Percentiles rank a stretch among this genome's conserved stretches.
Evolutionary conservation across 2,113 vertebrate genomes (phyloP).

Genomic region (Leuciscus idus): DNA sequence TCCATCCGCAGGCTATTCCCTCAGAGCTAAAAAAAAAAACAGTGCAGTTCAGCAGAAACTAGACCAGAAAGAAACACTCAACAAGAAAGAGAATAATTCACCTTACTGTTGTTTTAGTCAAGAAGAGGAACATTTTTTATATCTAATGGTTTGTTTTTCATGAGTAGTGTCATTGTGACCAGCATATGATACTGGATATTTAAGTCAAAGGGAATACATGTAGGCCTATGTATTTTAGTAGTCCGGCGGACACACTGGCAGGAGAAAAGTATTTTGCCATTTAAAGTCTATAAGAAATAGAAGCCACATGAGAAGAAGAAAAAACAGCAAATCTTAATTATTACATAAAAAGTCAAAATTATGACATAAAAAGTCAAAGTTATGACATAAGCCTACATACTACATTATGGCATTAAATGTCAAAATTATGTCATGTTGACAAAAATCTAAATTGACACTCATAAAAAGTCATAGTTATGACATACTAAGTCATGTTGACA

Average conservation of each 20-base stretch:
- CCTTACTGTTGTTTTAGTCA: not conserved
- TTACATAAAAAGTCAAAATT: no score
- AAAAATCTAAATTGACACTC: no score
- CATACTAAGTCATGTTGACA: no score
- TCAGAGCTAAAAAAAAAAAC: not conserved
- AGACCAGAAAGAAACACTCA: not conserved
- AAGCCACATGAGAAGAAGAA: no score
- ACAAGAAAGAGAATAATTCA: conserved; percentile 15
- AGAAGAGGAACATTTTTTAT: not conserved
- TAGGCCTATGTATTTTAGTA: not conserved
- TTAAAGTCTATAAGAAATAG: not conserved
- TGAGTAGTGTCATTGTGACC: not conserved
- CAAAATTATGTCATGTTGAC: no score
- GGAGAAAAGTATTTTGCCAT: not conserved
- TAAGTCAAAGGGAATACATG: not conserved
- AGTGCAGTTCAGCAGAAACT: not conserved
- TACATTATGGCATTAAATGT: no score
- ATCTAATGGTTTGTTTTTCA: not conserved
- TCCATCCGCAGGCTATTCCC: not conserved
- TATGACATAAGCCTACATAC: no score
- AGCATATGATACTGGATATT: not conserved
- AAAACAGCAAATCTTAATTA: no score
- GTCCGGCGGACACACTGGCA: not conserved
- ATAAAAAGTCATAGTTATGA: no score
- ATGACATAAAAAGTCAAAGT: no score